Evolutionary conservation across 2,113 vertebrate genomes (phyloP), one percentile per base, ranked within the genome.

Genomic region (sheep (Ovis aries)): DNA sequence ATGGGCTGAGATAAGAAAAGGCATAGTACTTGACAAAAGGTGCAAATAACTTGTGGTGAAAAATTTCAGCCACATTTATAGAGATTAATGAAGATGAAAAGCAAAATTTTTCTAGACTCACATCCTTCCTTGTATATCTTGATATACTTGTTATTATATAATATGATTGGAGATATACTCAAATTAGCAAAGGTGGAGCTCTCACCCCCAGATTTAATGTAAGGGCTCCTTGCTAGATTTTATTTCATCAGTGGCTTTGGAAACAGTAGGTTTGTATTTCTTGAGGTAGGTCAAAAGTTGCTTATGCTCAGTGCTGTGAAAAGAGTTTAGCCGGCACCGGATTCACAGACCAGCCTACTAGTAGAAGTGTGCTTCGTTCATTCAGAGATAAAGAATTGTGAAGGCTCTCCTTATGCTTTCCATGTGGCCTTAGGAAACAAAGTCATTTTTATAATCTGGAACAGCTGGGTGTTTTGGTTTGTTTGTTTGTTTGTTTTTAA

Each of bases 1-100:
- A 85, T 57, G 88, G 96, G 27, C 23, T 52, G n/a, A 23, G n/a
- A 71, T 84, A 62, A 95, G 92, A 92, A 91, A 97, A 95, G 90
- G 80, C 62, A 45, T 50, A 80, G 31, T 57, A 71, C 27, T 78
- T 95, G 71, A 33, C 59, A 36, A 77, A 92, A 95, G 48, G n/a
- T 90, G 55, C 33, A 90, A 67, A 43, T 89, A 84, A 36, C 25
- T 81, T 92, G 83, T 60, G 14, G 86, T 57, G 57, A 74, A 81
- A 67, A 53, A 31, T 96, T 97, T 53, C 52, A 95, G 71, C 53
- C 21, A 29, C 81, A 52, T 60, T 64, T 80, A 78, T 60, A 83
- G 86, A 86, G 43, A 88, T 3, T 13, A 36, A 31, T 83, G 14
- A 90, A 88, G 53, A 31, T 83, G 43, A 84, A 94, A 90, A 93